These are phyloP conservation scores for Phania funesta DNA, from an alignment of 2,888 invertebrate species.

Conservation along the genomic window DNA sequence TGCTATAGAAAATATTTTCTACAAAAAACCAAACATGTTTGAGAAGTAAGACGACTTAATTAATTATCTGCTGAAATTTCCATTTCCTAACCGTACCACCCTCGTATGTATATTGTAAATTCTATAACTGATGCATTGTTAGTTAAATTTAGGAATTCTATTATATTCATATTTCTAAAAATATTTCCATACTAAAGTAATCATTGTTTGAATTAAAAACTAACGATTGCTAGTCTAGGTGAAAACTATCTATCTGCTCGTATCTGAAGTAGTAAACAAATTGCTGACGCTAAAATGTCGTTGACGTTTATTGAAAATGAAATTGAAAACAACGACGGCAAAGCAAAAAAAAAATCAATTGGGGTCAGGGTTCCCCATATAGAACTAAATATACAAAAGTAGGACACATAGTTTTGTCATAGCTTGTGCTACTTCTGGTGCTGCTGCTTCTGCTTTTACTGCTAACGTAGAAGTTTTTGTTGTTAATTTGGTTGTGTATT, in stretches of 20 bases:
- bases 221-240: constrained; percentile 6
- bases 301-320: constrained; percentile 67
- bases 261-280: constrained; percentile 48
- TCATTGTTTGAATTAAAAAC: neutral
- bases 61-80: no score
- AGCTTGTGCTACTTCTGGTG: constrained; percentile 7
- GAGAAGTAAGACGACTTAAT: no score
- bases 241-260: constrained; percentile 35
- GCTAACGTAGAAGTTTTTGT: neutral
- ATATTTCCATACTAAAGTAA: constrained; percentile 1
- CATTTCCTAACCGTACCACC: neutral
- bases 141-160: constrained; percentile 1
- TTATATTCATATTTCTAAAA: neutral
- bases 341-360: constrained; percentile 46
- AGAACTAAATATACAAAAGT: constrained; percentile 36
- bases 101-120: constrained; percentile 11
- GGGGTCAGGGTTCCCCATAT: constrained; percentile 64
- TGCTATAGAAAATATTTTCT: neutral
- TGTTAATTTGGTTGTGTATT: constrained; percentile 46
- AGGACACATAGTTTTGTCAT: constrained; percentile 33
- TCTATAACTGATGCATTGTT: neutral
- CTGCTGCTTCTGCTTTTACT: constrained; percentile 26
- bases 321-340: constrained; percentile 58
- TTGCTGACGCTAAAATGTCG: constrained; percentile 63
- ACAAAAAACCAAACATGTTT: no score